Evolutionary conservation across 2,888 invertebrate genomes (phyloP).

Genomic region (Polyommatus iphigenia): DNA sequence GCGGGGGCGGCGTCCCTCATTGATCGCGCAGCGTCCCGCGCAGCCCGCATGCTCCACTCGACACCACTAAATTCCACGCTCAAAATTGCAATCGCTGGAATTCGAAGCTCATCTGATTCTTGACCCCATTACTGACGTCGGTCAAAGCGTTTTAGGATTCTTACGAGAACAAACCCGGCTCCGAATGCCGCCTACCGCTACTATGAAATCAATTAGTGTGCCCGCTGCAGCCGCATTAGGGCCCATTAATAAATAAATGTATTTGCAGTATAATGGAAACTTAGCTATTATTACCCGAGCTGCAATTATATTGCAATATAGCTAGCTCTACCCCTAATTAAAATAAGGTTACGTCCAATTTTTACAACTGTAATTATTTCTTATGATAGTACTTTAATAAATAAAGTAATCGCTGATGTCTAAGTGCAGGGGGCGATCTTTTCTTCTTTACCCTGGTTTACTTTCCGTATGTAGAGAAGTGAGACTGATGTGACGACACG

Average conservation of each 20-base stretch:
- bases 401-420: neutral
- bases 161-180: constrained; percentile 20
- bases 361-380: neutral
- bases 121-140: constrained; percentile 44
- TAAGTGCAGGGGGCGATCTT: neutral
- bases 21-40: constrained; percentile 74
- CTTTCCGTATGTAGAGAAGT: neutral
- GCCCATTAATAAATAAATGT: neutral
- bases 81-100: constrained; percentile 54
- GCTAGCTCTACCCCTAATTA: neutral
- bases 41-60: constrained; percentile 58
- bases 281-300: neutral
- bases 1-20: constrained; percentile 63
- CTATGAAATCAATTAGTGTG: neutral
- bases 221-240: neutral
- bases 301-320: neutral
- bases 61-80: constrained; percentile 58
- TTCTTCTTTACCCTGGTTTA: constrained; percentile 20
- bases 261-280: constrained; percentile 2
- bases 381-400: neutral
- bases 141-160: constrained; percentile 36
- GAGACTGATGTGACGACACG: constrained; percentile 10
- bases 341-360: neutral
- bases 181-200: neutral
- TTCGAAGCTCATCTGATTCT: constrained; percentile 51